phyloP scores from a whole-genome alignment of 1,140 invertebrate species.

The Dolichoris vasculosae region DNA sequence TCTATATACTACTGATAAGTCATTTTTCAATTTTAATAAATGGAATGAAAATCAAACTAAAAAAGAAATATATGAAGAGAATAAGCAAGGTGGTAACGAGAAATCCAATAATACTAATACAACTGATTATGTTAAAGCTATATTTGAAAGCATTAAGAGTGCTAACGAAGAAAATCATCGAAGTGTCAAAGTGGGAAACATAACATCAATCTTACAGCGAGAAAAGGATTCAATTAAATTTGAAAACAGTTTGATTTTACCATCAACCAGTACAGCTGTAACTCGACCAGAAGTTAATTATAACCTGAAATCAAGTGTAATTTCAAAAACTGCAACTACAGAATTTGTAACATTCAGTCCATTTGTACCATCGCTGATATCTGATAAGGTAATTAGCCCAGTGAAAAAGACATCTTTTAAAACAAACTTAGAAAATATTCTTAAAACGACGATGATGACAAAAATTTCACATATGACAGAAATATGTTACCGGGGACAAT shows the following conservation, averaged over 20 bases:
- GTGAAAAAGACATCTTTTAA: constrained; percentile 57
- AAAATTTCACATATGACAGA: constrained; percentile 89
- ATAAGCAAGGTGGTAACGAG: constrained; percentile 19
- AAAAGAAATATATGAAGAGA: neutral
- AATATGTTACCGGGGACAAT: constrained; percentile 88
- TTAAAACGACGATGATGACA: constrained; percentile 82
- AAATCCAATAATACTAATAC: constrained; percentile 59
- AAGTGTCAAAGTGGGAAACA: constrained; percentile 35
- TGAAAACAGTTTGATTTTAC: neutral
- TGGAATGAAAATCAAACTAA: constrained; percentile 41
- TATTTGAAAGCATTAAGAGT: constrained; percentile 71
- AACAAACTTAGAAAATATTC: constrained; percentile 73
- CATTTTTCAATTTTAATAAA: constrained; percentile 59
- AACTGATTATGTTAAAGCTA: constrained; percentile 70
- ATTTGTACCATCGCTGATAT: constrained; percentile 43
- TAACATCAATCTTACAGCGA: neutral
- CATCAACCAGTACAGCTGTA: constrained; percentile 7
- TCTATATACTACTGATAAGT: constrained; percentile 59
- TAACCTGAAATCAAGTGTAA: neutral
- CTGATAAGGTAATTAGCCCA: neutral
- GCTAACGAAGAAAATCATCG: constrained; percentile 59
- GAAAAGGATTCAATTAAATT: constrained; percentile 62
- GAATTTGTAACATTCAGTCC: constrained; percentile 1
- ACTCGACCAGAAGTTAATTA: neutral
- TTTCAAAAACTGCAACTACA: constrained; percentile 54